Percentiles rank a stretch among this genome's conserved stretches.
Conservation (phyloP, 2,113 vertebrate genomes). For the Noctilio leporinus region DNA sequence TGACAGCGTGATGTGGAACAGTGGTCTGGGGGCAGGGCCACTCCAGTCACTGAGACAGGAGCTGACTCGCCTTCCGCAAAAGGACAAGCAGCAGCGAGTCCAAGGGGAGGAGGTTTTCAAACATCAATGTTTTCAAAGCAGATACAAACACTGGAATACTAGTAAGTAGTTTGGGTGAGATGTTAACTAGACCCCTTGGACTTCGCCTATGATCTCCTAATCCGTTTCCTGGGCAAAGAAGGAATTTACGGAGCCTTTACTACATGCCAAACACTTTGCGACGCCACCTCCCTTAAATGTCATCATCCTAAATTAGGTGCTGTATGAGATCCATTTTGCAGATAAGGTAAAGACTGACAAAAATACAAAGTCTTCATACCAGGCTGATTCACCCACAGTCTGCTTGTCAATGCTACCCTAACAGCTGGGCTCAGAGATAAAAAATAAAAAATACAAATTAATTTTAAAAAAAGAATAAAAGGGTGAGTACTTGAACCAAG, state of each 20-base stretch:
- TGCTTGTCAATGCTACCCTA: not conserved
- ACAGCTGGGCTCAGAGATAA: not conserved
- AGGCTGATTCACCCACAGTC: accelerated
- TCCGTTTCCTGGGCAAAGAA: not conserved
- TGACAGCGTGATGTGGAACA: accelerated
- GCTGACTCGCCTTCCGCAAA: not conserved
- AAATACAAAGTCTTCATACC: not conserved
- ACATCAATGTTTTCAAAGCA: not conserved
- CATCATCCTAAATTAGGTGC: not conserved
- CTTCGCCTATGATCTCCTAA: not conserved
- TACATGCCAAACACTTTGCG: not conserved
- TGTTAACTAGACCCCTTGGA: not conserved
- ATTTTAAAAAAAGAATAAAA: no score
- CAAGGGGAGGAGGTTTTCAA: not conserved
- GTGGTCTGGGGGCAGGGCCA: not conserved
- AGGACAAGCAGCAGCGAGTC: not conserved
- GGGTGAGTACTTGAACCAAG: not conserved
- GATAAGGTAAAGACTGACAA: not conserved
- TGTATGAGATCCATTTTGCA: not conserved
- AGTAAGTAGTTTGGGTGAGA: not conserved
- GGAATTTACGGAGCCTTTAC: not conserved
- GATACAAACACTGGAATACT: not conserved
- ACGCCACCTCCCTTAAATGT: not conserved
- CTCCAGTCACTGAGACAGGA: not conserved
- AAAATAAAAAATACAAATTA: not conserved